phyloP scores from a whole-genome alignment of 2,113 vertebrate genomes.

The Elephantulus edwardii region DNA sequence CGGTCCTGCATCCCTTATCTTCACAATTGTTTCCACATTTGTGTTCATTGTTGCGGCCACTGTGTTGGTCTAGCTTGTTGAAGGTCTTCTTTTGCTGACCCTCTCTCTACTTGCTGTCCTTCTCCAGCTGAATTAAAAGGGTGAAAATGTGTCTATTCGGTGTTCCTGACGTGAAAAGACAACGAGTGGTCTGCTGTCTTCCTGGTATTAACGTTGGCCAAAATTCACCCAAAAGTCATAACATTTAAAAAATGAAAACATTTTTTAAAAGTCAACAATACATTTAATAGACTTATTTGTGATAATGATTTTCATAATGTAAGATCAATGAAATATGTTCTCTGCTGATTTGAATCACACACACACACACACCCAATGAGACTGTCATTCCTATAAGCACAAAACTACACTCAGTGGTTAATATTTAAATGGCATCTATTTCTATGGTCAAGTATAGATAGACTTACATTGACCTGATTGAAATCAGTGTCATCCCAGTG shows the following conservation, averaged over 20 bases:
- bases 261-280: not conserved
- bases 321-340: not conserved
- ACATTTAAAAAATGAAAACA: not conserved
- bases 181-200: not conserved
- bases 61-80: too few relatives aligned
- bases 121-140: not conserved
- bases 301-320: not conserved
- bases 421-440: not conserved
- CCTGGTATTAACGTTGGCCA: not conserved
- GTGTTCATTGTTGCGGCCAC: too few relatives aligned
- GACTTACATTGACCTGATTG: not conserved
- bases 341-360: not conserved
- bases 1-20: too few relatives aligned
- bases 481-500: not conserved
- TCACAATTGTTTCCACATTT: too few relatives aligned
- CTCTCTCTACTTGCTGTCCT: too few relatives aligned
- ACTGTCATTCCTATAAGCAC: not conserved
- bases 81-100: too few relatives aligned
- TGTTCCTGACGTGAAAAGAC: not conserved
- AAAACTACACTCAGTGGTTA: not conserved
- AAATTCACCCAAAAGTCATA: not conserved
- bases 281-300: not conserved
- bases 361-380: too few relatives aligned
- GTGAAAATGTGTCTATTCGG: not conserved
- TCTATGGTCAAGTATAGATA: not conserved